Evolutionary conservation across 2,797 vertebrate genomes (phyloP), one percentile per base, ranked within the genome.

Genomic region (Iguana delicatissima): DNA sequence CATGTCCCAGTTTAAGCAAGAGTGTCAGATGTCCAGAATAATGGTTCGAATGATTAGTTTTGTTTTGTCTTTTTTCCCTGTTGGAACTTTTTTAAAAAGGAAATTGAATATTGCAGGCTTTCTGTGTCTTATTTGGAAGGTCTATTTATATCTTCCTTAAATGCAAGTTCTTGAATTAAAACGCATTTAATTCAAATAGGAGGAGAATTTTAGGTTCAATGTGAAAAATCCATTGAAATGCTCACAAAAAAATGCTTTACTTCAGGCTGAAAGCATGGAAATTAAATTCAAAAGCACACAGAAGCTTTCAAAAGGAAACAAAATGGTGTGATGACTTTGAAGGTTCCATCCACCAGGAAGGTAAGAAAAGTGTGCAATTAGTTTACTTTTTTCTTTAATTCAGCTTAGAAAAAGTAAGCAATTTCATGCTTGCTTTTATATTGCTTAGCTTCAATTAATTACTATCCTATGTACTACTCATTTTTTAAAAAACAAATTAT

Each of bases 201-300:
- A 46, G 85, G 77, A 85, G 79, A 93, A 90, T 77, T 72, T 59
- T 73, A 72, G 35, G 85, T 91, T 95, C 89, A 90, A 92, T 91
- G 74, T 86, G 52, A 89, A 95, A 96, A 88, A 6, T 79, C 42
- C 22, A 93, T 57, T 89, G 50, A 88, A 91, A 80, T 69, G 38
- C 79, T 84, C 89, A 80, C 88, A 90, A 80, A 72, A 42, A 94
- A 89, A 87, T 55, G 55, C 85, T 74, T 4, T 86, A 82, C 93
- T 95, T 96, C 93, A 84, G 55, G 26, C 67, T 38, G 81, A 87
- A 88, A 93, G 3, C 80, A 90, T 52, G 4, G 84, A 95, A 95
- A 96, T 94, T 93, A 93, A 91, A 96, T 92, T 95, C 92, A 92
- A 93, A 96, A 26, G 16, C 59, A 64, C 38, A 89, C 20, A 22